Percentiles rank a stretch among this genome's conserved stretches.
phyloP scores from a whole-genome alignment of 2,113 vertebrate species.

The Oceanites oceanicus region DNA sequence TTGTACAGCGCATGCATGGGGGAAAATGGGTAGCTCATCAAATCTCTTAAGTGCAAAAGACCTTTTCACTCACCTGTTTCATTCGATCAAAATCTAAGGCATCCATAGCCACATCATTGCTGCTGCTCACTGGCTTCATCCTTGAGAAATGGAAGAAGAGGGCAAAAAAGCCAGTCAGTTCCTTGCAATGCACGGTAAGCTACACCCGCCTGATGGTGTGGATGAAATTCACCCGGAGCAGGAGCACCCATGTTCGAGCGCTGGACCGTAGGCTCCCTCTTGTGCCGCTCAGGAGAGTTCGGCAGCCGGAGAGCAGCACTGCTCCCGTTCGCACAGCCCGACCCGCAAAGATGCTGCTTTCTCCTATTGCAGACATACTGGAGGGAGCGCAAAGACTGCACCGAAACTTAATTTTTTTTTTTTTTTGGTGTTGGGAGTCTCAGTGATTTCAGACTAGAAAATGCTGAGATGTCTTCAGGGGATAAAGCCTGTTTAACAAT shows the following conservation, averaged over 20 bases:
- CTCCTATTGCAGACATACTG: background rate
- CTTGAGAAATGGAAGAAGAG: constrained; percentile 65
- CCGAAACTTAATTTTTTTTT: background rate
- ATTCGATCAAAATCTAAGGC: constrained; percentile 96
- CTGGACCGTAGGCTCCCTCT: background rate
- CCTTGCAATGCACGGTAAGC: background rate
- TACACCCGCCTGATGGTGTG: background rate
- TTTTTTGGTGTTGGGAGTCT: background rate
- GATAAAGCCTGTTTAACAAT: background rate
- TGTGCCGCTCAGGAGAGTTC: background rate
- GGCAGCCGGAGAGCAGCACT: background rate
- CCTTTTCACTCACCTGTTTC: constrained; percentile 86
- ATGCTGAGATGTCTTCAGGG: background rate
- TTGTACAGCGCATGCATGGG: constrained; percentile 52
- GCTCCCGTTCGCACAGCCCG: background rate
- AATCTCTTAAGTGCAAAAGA: background rate
- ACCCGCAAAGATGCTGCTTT: background rate
- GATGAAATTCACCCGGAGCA: background rate
- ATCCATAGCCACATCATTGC: constrained; percentile 86
- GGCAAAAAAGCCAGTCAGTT: background rate
- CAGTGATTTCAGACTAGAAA: background rate
- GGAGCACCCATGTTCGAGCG: rapidly evolving
- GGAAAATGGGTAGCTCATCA: constrained; percentile 58
- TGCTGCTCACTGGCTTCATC: constrained; percentile 91
- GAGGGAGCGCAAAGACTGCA: background rate